Percentiles rank a stretch among this genome's conserved stretches.
Evolutionary conservation across 1,140 invertebrate genomes (phyloP).

Genomic region (Chironomus striatipennis): DNA sequence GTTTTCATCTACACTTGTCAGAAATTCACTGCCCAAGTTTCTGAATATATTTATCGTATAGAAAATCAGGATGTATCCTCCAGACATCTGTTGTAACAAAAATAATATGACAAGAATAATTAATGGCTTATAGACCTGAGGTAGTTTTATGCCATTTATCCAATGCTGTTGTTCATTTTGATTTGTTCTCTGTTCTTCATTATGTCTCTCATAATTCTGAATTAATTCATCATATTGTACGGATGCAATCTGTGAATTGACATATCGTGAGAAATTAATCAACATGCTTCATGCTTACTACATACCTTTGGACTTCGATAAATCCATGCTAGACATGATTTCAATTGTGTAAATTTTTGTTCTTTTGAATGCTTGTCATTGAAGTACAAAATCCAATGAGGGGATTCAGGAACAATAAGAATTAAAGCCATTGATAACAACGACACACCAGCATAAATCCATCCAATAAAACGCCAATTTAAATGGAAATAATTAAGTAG

Average conservation of each 20-base stretch:
- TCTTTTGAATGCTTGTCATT: constrained; percentile 34
- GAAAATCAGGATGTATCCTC: constrained; percentile 57
- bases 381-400: constrained; percentile 47
- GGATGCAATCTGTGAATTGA: neutral
- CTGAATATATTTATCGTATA: constrained; percentile 53
- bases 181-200: neutral
- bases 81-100: constrained; percentile 49
- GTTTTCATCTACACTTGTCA: constrained; percentile 40
- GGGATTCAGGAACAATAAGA: constrained; percentile 47
- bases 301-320: constrained; percentile 34
- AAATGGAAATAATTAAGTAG: constrained; percentile 31
- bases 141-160: neutral
- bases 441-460: constrained; percentile 39
- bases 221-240: constrained; percentile 10
- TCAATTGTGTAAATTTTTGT: constrained; percentile 30
- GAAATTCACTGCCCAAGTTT: constrained; percentile 41
- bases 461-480: constrained; percentile 42
- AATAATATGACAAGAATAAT: constrained; percentile 44
- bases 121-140: constrained; percentile 43
- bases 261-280: neutral
- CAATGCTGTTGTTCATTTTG: neutral
- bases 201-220: neutral
- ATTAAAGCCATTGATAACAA: constrained; percentile 36
- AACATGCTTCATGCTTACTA: neutral
- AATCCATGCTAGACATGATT: constrained; percentile 39